Percentiles rank a stretch among this genome's conserved stretches.
phyloP scores from a whole-genome alignment of 2,888 invertebrate genomes.

The Heliconius sara region DNA sequence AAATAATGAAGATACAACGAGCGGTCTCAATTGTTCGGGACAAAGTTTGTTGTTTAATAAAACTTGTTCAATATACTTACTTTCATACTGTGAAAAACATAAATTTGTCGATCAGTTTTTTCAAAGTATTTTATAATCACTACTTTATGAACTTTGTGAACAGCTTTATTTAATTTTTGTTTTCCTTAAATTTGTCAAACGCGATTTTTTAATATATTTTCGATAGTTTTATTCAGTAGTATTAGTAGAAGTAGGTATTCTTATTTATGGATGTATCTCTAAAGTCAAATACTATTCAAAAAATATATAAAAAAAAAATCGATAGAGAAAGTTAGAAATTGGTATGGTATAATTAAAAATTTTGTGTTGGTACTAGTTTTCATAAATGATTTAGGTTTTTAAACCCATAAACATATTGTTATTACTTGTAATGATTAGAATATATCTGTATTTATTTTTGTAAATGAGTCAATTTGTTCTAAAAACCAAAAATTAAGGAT shows the following conservation, averaged over 20 bases:
- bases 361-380: no score
- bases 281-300: no score
- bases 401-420: neutral
- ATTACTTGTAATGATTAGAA: neutral
- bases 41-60: slow-evolving; percentile 41
- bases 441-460: neutral
- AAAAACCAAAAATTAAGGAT: no score
- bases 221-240: neutral
- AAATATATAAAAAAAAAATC: no score
- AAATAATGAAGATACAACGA: slow-evolving; percentile 41
- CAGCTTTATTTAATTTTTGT: neutral
- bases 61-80: slow-evolving; percentile 38
- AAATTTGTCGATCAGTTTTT: slow-evolving; percentile 39
- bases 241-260: neutral
- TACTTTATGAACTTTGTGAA: slow-evolving; percentile 14
- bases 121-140: slow-evolving; percentile 36
- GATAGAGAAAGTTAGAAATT: no score
- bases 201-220: neutral
- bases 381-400: no score
- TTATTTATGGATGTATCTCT: no score
- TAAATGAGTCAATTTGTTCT: neutral
- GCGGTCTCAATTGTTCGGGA: slow-evolving; percentile 38
- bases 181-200: neutral
- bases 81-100: slow-evolving; percentile 38
- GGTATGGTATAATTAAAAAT: no score